Conservation (phyloP, 2,888 invertebrate genomes). For the Atherix ibis region DNA sequence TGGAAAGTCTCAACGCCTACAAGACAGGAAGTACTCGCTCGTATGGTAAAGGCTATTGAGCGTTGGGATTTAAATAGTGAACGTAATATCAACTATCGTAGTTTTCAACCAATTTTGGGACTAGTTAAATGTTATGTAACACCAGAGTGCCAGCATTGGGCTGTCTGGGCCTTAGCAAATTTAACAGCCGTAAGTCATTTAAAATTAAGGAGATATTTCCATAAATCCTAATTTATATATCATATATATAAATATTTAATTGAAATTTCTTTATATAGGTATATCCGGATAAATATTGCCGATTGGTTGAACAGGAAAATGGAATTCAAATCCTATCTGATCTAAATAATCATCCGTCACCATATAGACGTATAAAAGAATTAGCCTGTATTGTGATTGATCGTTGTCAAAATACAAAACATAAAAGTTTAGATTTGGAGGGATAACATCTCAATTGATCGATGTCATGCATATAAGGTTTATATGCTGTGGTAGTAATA, state of each 20-base stretch:
- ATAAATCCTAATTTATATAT: slow-evolving; percentile 3
- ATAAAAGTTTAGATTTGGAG: no score
- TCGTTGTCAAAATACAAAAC: slow-evolving; percentile 40
- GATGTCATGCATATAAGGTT: no score
- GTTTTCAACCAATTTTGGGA: slow-evolving; percentile 84
- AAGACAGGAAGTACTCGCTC: slow-evolving; percentile 51
- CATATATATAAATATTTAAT: slow-evolving; percentile 6
- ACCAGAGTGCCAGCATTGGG: slow-evolving; percentile 90
- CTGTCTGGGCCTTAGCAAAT: slow-evolving; percentile 94
- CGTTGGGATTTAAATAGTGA: slow-evolving; percentile 77
- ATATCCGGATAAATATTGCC: slow-evolving; percentile 73
- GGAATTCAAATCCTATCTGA: slow-evolving; percentile 59
- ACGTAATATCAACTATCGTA: slow-evolving; percentile 92
- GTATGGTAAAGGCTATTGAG: slow-evolving; percentile 68
- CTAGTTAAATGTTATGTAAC: slow-evolving; percentile 71
- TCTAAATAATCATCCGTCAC: slow-evolving; percentile 43
- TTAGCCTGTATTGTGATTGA: slow-evolving; percentile 50
- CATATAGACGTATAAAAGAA: slow-evolving; percentile 49
- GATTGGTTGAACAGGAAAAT: slow-evolving; percentile 69
- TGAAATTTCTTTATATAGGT: slow-evolving; percentile 38
- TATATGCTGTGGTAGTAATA: no score
- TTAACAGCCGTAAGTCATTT: slow-evolving; percentile 46
- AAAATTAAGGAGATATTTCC: neutral
- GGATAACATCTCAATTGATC: no score
- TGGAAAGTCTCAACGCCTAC: slow-evolving; percentile 66